Conservation (phyloP, 23 tunicate genomes). For the Trididemnum clinides region DNA sequence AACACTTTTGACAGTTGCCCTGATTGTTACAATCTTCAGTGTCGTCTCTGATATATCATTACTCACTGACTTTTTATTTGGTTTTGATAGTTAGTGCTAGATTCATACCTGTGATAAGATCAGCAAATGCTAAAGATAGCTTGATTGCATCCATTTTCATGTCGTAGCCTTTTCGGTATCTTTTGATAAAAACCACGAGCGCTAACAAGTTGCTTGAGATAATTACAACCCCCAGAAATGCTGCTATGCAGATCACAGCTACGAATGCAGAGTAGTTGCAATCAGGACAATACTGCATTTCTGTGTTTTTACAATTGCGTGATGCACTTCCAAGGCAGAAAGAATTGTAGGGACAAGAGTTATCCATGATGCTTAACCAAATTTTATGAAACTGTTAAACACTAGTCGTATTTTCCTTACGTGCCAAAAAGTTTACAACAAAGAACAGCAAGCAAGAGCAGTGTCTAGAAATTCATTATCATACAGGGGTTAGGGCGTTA, state of each 20-base stretch:
- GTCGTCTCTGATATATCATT: too few relatives aligned
- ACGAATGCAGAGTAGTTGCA: background rate
- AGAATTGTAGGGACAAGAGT: background rate
- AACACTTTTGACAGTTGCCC: too few relatives aligned
- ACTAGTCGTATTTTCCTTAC: too few relatives aligned
- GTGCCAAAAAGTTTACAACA: too few relatives aligned
- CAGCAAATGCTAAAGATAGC: background rate
- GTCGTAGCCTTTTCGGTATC: background rate
- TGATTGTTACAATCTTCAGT: too few relatives aligned
- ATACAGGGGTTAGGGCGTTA: too few relatives aligned
- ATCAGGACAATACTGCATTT: background rate
- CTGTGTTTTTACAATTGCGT: background rate
- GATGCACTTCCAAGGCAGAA: background rate
- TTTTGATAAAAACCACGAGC: background rate
- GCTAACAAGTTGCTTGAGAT: background rate
- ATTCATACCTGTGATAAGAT: background rate
- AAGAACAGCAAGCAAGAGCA: too few relatives aligned
- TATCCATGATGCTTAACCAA: background rate
- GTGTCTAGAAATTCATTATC: too few relatives aligned
- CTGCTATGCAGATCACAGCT: background rate
- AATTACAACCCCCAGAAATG: background rate
- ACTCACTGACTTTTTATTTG: too few relatives aligned
- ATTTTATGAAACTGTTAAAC: too few relatives aligned
- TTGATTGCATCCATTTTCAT: slow-evolving; percentile 4
- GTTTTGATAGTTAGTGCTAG: too few relatives aligned